Evolutionary conservation across 2,888 invertebrate species (phyloP).

Genomic region (Amphipyra tragopoginis): DNA sequence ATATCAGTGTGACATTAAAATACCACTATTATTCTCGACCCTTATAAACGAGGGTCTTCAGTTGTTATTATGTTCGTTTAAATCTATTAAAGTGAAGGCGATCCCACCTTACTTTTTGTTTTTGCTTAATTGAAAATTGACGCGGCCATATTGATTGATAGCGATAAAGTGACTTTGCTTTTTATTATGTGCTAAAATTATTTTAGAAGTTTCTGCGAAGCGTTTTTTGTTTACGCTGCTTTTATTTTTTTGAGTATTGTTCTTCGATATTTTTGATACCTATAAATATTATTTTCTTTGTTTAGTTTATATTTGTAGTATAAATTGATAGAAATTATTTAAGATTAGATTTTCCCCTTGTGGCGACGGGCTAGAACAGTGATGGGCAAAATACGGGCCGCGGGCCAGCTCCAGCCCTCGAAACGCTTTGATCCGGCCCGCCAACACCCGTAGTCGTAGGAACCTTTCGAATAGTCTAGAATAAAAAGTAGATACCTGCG

Average conservation of each 20-base stretch:
- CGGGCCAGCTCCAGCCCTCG: too few relatives aligned
- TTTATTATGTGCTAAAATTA: conserved; percentile 26
- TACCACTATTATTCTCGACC: conserved; percentile 28
- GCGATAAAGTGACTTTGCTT: conserved; percentile 51
- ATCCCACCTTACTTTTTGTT: conserved; percentile 53
- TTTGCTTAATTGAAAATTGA: conserved; percentile 67
- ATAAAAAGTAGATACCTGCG: too few relatives aligned
- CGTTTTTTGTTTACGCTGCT: neutral
- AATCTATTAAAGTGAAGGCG: conserved; percentile 35
- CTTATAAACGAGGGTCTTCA: conserved; percentile 28
- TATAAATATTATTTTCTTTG: too few relatives aligned
- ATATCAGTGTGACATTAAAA: conserved; percentile 44
- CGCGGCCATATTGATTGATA: conserved; percentile 64
- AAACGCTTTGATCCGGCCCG: too few relatives aligned
- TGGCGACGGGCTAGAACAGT: too few relatives aligned
- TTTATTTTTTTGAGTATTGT: conserved; percentile 1
- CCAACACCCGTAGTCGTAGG: too few relatives aligned
- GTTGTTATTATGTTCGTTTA: conserved; percentile 13
- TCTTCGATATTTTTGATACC: too few relatives aligned
- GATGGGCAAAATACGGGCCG: too few relatives aligned
- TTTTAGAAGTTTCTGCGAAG: conserved; percentile 6
- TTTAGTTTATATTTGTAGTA: too few relatives aligned
- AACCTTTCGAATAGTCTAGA: too few relatives aligned
- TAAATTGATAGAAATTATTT: too few relatives aligned
- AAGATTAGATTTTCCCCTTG: too few relatives aligned